Percentiles rank a stretch among this genome's conserved stretches.
These are phyloP conservation scores for Microctonus brassicae DNA, from an alignment of 2,888 invertebrate species.

Conservation along the genomic window DNA sequence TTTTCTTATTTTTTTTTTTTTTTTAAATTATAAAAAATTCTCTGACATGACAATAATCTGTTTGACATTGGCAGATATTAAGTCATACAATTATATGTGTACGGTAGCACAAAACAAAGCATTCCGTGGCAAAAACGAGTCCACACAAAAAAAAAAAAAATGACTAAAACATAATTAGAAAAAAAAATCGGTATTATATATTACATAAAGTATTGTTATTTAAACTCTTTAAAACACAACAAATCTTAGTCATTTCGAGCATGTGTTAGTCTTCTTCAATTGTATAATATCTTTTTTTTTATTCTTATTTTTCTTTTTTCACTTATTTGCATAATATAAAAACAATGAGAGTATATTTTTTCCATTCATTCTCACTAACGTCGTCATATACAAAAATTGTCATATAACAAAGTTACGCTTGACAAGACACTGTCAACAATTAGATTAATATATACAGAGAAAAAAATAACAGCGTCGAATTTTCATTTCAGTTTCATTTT, in stretches of 20 bases:
- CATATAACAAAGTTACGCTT: conserved; percentile 54
- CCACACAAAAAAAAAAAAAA: conserved; percentile 17
- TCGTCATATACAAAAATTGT: conserved; percentile 57
- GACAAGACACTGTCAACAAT: conserved; percentile 56
- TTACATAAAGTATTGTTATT: conserved; percentile 63
- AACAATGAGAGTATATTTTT: conserved; percentile 37
- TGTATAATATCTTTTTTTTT: conserved; percentile 52
- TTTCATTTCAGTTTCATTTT: neutral
- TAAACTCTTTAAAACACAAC: conserved; percentile 69
- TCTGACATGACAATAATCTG: conserved; percentile 7
- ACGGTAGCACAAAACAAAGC: conserved; percentile 56
- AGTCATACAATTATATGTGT: conserved; percentile 18
- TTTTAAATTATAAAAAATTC: conserved; percentile 28
- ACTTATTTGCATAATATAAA: conserved; percentile 45
- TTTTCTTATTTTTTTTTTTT: too few relatives aligned
- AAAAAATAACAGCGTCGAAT: conserved; percentile 25
- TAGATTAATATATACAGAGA: conserved; percentile 51
- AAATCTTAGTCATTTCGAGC: conserved; percentile 65
- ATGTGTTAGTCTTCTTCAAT: conserved; percentile 67
- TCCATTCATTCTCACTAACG: conserved; percentile 49
- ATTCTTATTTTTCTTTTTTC: conserved; percentile 44
- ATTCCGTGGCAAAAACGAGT: conserved; percentile 61
- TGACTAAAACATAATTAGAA: conserved; percentile 8
- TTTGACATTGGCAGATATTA: conserved; percentile 4
- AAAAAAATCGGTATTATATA: conserved; percentile 18